Evolutionary conservation across 1,140 invertebrate genomes (phyloP).

Genomic region (Hylaeus volcanicus): DNA sequence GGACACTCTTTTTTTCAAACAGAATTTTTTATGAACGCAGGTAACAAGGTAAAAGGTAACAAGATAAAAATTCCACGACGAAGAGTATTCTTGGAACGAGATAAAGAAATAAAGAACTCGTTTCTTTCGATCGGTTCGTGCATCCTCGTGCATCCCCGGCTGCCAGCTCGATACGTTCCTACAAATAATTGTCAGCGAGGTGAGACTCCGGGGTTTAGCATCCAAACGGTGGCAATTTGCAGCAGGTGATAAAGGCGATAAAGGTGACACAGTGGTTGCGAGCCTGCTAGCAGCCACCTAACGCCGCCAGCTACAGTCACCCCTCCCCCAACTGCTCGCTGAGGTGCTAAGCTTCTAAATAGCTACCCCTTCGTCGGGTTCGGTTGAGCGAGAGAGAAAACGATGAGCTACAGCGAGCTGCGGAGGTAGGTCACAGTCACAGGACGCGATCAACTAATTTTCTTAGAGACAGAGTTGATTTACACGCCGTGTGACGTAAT

Average conservation of each 20-base stretch:
- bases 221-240: slow-evolving; percentile 80
- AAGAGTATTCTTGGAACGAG: too few relatives aligned
- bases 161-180: slow-evolving; percentile 61
- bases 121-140: slow-evolving; percentile 5
- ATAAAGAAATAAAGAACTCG: too few relatives aligned
- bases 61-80: too few relatives aligned
- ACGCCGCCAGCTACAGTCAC: slow-evolving; percentile 53
- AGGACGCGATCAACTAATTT: slow-evolving; percentile 29
- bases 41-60: too few relatives aligned
- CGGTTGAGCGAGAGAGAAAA: slow-evolving; percentile 48
- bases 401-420: slow-evolving; percentile 49
- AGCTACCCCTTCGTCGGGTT: slow-evolving; percentile 70
- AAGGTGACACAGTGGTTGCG: slow-evolving; percentile 78
- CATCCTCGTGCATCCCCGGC: background rate
- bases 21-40: too few relatives aligned
- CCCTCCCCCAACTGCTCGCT: slow-evolving; percentile 57
- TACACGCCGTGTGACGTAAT: background rate
- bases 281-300: slow-evolving; percentile 57
- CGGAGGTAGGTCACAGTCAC: background rate
- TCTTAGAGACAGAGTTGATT: background rate
- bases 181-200: slow-evolving; percentile 76
- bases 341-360: slow-evolving; percentile 79
- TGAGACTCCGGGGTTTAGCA: slow-evolving; percentile 77
- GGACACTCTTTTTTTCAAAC: too few relatives aligned
- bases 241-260: slow-evolving; percentile 81